Evolutionary conservation across 2,888 invertebrate species (phyloP), one percentile per base, ranked within the genome.

Genomic region (Ditylenchus weischeri): DNA sequence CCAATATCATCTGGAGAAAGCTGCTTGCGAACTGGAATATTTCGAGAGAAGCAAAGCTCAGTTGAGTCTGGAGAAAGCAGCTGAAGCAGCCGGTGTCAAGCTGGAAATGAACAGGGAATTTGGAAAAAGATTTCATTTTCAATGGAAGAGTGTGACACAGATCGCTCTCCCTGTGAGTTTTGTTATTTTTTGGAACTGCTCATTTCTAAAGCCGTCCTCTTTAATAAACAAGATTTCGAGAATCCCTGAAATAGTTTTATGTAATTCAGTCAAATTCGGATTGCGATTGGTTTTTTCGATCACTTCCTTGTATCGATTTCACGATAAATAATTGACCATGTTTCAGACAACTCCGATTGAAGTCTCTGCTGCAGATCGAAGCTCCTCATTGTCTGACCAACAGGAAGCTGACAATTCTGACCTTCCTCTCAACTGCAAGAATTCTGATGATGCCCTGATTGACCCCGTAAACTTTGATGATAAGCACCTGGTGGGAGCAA

Each of bases 81-180:
- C 43, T n/a, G 21, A 23, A 54, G 11, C 64, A 15, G 58, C 51
- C 57, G 66, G 68, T 13, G 38, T 68, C 19, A 61, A 67, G 11
- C 23, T 68, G 4, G 29, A 68, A 19, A 19, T 68, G 11, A 21
- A 29, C 47, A 59, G 68, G n/a, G 68, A 66, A 7, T 54, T 68
- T 11, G 68, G 68, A 15, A 58, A 91, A 83, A 88, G 95, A 71
- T 96, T 95, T 11, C 90, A 89, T 78, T 92, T 89, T 83, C 96
- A 98, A 84, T 87, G 89, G 75, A 89, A 88, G 57, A 87, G 89
- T 47, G 84, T 92, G 59, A 89, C 96, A 0, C 96, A 95, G 82
- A 86, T 96, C 19, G 74, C 79, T n/a, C 38, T 72, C 3, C 48
- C 49, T 36, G 72, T 70, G 23, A 62, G 23, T n/a, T n/a, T n/a